Evolutionary conservation across 2,888 invertebrate species (phyloP).

Genomic region (Drosophila parthenogenetica): DNA sequence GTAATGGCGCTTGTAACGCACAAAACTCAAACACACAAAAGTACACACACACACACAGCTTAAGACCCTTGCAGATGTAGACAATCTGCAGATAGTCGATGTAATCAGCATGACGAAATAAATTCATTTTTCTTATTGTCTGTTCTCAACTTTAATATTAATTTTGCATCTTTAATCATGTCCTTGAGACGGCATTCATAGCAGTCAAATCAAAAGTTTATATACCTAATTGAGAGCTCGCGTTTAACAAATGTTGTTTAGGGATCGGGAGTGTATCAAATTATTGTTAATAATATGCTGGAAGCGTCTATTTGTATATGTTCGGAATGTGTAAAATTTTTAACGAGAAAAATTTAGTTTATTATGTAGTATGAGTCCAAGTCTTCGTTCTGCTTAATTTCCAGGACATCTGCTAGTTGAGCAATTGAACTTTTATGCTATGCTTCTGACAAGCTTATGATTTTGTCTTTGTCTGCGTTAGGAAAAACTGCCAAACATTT

Average conservation of each 20-base stretch:
- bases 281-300: not conserved
- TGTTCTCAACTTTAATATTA: conserved; percentile 12
- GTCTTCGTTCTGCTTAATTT: not conserved
- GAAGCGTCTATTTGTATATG: not conserved
- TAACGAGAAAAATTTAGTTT: too few relatives aligned
- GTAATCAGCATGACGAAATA: conserved; percentile 49
- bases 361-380: too few relatives aligned
- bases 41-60: not conserved
- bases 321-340: not conserved
- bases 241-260: not conserved
- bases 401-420: not conserved
- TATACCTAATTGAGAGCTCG: not conserved
- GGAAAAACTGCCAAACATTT: conserved; percentile 68
- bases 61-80: conserved; percentile 30
- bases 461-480: conserved; percentile 42
- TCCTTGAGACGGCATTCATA: not conserved
- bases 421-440: conserved; percentile 1
- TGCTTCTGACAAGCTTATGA: conserved; percentile 54
- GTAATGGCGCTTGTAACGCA: conserved; percentile 57
- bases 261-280: not conserved
- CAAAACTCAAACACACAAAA: conserved; percentile 2
- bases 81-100: conserved; percentile 46
- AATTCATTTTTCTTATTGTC: conserved; percentile 39
- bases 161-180: conserved; percentile 26
- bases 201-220: conserved; percentile 2